Percentiles rank a stretch among this genome's conserved stretches.
These are phyloP conservation scores for Pampus argenteus DNA, from an alignment of 2,797 vertebrate genomes.

Conservation along the genomic window DNA sequence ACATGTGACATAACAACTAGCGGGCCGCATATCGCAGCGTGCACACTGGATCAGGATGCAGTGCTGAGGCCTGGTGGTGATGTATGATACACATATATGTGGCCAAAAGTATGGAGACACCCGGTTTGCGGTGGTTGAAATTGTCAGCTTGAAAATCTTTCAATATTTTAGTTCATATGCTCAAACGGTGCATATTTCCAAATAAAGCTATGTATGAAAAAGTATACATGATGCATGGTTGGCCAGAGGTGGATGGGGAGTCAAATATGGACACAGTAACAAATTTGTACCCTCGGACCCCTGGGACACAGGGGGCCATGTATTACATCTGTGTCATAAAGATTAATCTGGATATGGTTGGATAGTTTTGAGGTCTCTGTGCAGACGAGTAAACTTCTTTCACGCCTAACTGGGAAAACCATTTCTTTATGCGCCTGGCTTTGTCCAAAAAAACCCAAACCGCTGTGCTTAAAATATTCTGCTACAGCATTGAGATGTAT, in stretches of 20 bases:
- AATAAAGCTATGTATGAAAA: not conserved
- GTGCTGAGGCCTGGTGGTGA: slow-evolving; percentile 16
- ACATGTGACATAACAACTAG: slow-evolving; percentile 68
- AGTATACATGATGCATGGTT: not conserved
- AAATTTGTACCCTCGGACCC: not conserved
- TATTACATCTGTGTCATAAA: not conserved
- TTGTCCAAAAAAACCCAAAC: not conserved
- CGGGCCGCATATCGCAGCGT: not conserved
- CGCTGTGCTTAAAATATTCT: not conserved
- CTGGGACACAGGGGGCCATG: not conserved
- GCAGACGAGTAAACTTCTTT: not conserved
- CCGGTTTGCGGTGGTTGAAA: not conserved
- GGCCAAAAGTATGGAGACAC: slow-evolving; percentile 14
- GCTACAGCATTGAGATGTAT: not conserved
- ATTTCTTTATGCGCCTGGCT: not conserved
- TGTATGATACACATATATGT: not conserved
- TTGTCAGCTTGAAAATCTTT: not conserved
- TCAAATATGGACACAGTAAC: not conserved
- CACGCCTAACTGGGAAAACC: not conserved
- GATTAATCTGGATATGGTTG: slow-evolving; percentile 10
- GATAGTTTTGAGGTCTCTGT: slow-evolving; percentile 2
- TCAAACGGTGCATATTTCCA: not conserved
- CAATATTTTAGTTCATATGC: not conserved
- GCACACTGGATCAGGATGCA: slow-evolving; percentile 29
- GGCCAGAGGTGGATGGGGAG: not conserved